Percentiles rank a stretch among this genome's conserved stretches.
Conservation (phyloP, 2,888 invertebrate species). For the Kuschelorhynchus macadamiae region DNA sequence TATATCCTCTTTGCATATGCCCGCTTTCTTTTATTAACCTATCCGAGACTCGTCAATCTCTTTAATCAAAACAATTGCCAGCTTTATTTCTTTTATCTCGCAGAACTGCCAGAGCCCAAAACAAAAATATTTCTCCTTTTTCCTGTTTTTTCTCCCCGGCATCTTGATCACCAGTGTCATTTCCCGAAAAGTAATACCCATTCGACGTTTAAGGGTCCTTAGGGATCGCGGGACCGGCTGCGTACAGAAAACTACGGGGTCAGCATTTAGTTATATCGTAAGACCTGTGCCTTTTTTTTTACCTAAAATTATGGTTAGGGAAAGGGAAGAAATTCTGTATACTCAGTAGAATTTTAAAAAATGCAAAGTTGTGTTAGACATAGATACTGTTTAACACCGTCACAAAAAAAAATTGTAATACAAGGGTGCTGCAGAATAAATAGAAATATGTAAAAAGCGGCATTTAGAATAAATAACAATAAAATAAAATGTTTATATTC, state of each 20-base stretch:
- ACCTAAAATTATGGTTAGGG: no score
- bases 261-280: conserved; percentile 22
- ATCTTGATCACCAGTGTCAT: conserved; percentile 32
- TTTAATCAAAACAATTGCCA: conserved; percentile 29
- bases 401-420: no score
- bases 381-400: no score
- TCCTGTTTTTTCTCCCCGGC: conserved; percentile 16
- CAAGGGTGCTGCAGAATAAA: no score
- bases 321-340: conserved; percentile 6
- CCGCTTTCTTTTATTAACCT: conserved; percentile 19
- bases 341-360: no score
- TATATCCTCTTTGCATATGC: neutral
- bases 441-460: no score
- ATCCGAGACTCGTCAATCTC: conserved; percentile 22
- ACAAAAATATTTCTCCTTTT: conserved; percentile 25
- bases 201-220: conserved; percentile 39
- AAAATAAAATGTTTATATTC: no score
- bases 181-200: conserved; percentile 37
- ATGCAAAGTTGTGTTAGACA: no score
- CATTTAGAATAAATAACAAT: no score
- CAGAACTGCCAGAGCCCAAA: conserved; percentile 5
- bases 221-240: conserved; percentile 22
- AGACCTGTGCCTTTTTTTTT: conserved; percentile 11
- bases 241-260: conserved; percentile 19
- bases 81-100: conserved; percentile 18